Base-by-base conservation (phyloP, 1,140 invertebrate genomes). In the Geopemphigus sp. region DNA sequence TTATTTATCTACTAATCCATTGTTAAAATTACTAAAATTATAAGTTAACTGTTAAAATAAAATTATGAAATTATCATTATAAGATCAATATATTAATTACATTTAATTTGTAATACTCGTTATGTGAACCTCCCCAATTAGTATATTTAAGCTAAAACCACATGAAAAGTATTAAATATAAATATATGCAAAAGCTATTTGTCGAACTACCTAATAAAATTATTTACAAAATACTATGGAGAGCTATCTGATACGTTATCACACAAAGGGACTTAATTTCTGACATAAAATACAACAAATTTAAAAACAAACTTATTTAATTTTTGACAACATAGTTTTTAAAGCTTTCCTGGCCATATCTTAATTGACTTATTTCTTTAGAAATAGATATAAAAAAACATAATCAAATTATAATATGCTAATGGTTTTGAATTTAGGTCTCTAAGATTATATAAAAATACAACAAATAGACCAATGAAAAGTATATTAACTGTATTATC, bases 321-420 rank as follows among this genome's bases (percentile, higher is more conserved):
- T n/a, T 15, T 45, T 45, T 22, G 26, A 32, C 12, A 76, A 76
- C 17, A 74, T 56, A 22, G 26, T 11, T 73, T 56, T 32, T 14
- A 10, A 76, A 57, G 26, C 54, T 39, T 45, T 74, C 17, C 19
- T 57, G 24, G 63, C 72, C 24, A 57, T 39, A 63, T 74, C 14
- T 32, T 59, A 76, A 76, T 59, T 76, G 72, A 76, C 29, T 76
- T 59, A 76, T 59, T 76, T 45, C 12, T 39, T 76, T 45, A 26
- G 8, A 54, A 54, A 54, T 72, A 72, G 17, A 54, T 72, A 72
- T 72, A 72, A 70, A 50, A 54, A 72, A 47, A 54, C 26, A 14
- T 68, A 68, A 50, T 54, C 5, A 29, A 53, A 54, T 22, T 54
- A 54, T 54, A 54, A 54, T 54, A 72, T 17, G 53, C 22, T 68